Evolutionary conservation across 1,140 invertebrate genomes (phyloP).

Genomic region (Drosophila sproati): DNA sequence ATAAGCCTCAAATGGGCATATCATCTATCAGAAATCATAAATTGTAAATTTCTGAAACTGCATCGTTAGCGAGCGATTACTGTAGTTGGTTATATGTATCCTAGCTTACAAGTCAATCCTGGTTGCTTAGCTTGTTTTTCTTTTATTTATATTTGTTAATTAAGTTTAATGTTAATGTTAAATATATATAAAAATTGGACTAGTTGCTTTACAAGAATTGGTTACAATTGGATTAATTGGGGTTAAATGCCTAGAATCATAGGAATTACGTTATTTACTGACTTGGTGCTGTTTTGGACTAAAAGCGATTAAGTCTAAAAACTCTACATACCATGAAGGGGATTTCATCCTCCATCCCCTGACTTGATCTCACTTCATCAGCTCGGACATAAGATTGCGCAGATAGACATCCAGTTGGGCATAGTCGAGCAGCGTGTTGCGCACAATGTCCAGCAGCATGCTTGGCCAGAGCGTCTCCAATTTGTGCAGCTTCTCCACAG

Average conservation of each 20-base stretch:
- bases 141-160: slow-evolving; percentile 58
- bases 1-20: too few species aligned
- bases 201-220: slow-evolving; percentile 72
- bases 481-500: slow-evolving; percentile 90
- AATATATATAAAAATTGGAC: slow-evolving; percentile 83
- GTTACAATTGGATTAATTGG: slow-evolving; percentile 37
- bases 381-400: slow-evolving; percentile 86
- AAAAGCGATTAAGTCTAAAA: slow-evolving; percentile 65
- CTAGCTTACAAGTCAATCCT: neutral
- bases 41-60: too few species aligned
- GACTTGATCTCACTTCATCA: slow-evolving; percentile 67
- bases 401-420: slow-evolving; percentile 91
- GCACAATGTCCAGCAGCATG: slow-evolving; percentile 90
- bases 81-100: too few species aligned
- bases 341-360: too few species aligned
- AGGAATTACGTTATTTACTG: slow-evolving; percentile 56
- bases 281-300: slow-evolving; percentile 47
- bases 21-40: too few species aligned
- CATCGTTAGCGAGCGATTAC: too few species aligned
- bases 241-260: slow-evolving; percentile 72
- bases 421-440: slow-evolving; percentile 91
- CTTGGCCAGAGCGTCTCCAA: slow-evolving; percentile 90
- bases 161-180: slow-evolving; percentile 78
- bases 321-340: slow-evolving; percentile 1
- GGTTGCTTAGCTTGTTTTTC: neutral